Percentiles rank a stretch among this genome's conserved stretches.
Conservation (phyloP, 2,797 vertebrate species). For the Oceanodroma leucorhoa region DNA sequence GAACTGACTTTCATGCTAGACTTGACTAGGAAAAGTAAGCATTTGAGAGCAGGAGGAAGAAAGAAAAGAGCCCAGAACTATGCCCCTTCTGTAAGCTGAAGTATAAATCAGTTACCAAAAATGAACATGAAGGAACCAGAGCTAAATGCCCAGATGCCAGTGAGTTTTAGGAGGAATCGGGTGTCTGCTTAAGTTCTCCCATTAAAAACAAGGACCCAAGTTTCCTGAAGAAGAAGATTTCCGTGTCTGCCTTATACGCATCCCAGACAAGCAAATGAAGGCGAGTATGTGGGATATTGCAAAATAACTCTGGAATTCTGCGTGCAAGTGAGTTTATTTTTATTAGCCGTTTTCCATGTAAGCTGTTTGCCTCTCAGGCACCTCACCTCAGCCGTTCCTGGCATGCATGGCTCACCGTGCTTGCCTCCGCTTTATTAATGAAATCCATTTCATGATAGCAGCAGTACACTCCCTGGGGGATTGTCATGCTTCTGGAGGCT, state of each 20-base stretch:
- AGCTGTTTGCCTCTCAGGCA: not conserved
- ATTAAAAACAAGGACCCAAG: not conserved
- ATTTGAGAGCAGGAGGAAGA: not conserved
- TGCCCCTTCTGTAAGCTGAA: not conserved
- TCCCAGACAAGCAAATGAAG: not conserved
- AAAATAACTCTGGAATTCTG: not conserved
- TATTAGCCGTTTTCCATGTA: not conserved
- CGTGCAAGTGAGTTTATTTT: not conserved
- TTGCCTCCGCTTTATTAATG: not conserved
- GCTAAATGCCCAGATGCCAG: not conserved
- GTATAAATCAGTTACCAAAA: not conserved
- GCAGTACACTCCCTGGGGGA: not conserved
- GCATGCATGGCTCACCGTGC: not conserved
- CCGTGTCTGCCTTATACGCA: not conserved
- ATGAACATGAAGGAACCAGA: not conserved
- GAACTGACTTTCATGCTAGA: not conserved
- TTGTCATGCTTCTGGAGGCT: not conserved
- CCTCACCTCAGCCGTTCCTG: not conserved
- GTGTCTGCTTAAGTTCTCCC: not conserved
- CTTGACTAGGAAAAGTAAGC: not conserved
- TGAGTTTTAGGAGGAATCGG: not conserved
- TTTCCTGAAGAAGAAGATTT: not conserved
- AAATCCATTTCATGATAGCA: not conserved
- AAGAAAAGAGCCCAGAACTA: not conserved
- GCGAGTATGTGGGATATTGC: not conserved